Base-by-base conservation (phyloP, 2,113 vertebrate species). In the Pseudopodoces humilis region DNA sequence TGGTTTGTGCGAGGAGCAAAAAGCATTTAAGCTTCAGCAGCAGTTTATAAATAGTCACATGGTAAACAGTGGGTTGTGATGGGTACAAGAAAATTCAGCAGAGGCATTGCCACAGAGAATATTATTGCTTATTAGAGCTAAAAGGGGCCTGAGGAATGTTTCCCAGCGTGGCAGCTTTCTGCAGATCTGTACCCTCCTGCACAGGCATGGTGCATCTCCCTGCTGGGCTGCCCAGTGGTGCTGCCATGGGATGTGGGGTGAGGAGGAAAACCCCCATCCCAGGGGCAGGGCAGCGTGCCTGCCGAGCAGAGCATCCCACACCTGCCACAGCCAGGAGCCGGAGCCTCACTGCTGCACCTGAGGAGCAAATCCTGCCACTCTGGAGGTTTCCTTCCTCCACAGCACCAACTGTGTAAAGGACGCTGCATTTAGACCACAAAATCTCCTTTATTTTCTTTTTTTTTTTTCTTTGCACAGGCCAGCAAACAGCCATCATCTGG, bases 41-140 rank as follows among this genome's bases (percentile, higher is more conserved):
- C 64, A 83, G 72, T 88, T 94, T 95, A 88, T 86, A 94, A 94
- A 96, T 83, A 96, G 95, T 95, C 95, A 96, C 87, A 86, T 94
- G 97, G 80, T 95, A 96, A 96, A 94, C 44, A 90, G 80, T 71
- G 88, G 65, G 72, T 65, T 95, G 68, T 83, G 65, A 37, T 88
- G 52, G 49, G 60, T 81, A 82, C 60, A 46, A 90, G 83, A 78
- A 86, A 84, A 94, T 79, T 71, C 65, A 78, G 80, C 63, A 78
- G 79, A 81, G 59, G 49, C 2, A 0, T 88, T 6, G 1, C 60
- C 92, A 91, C 85, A 31, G 63, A 77, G 72, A 76, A 50, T 79
- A 81, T 92, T 60, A 83, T 90, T 93, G 79, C 80, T 83, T 78
- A 78, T 81, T 67, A 84, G 80, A 92, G 52, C 62, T 83, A 46